Evolutionary conservation across 2,797 vertebrate species (phyloP).

Genomic region (Poecilia wingei): DNA sequence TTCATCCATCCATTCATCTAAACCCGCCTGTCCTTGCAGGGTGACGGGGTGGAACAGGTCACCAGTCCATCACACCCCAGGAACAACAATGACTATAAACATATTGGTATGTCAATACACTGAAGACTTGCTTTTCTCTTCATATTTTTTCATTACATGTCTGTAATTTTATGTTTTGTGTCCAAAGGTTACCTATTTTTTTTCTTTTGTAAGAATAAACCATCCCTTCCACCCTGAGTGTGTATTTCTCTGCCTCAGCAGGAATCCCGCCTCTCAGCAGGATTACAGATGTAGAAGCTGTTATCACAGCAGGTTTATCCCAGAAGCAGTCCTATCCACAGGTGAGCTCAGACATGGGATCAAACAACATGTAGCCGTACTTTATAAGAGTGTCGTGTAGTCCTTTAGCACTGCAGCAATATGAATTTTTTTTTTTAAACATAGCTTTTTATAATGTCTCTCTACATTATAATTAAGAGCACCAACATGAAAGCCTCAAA

Average conservation of each 20-base stretch:
- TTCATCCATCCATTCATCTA: neutral
- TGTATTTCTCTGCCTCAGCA: neutral
- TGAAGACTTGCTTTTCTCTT: neutral
- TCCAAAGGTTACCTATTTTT: neutral
- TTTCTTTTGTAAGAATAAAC: neutral
- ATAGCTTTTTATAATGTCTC: neutral
- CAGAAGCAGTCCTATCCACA: neutral
- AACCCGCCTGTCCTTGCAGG: neutral
- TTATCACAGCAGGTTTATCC: neutral
- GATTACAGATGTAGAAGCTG: conserved; percentile 1
- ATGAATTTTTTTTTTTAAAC: neutral
- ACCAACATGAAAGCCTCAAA: neutral
- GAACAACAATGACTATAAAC: neutral
- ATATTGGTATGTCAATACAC: neutral
- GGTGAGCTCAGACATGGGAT: neutral
- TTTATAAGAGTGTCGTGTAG: neutral
- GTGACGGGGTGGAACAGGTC: neutral
- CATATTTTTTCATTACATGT: neutral
- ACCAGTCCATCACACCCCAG: neutral
- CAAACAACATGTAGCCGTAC: neutral
- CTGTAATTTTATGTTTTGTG: neutral
- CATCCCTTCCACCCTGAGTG: neutral
- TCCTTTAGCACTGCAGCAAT: neutral
- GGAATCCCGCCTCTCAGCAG: neutral
- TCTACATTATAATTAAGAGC: no score